Evolutionary conservation across 1,140 invertebrate genomes (phyloP).

Genomic region (Teleogryllus occipitalis): DNA sequence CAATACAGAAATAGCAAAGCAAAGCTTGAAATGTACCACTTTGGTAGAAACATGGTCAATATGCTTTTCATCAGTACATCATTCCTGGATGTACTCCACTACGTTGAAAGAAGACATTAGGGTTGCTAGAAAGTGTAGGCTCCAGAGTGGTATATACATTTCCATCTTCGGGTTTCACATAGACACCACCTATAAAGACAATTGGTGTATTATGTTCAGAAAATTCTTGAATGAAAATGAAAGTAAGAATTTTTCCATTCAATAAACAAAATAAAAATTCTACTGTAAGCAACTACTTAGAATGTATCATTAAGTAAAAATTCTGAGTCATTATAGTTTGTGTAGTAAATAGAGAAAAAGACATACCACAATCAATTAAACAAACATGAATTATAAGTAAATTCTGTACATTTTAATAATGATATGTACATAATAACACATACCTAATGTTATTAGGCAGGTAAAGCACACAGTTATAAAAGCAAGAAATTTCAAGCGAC

Average conservation of each 20-base stretch:
- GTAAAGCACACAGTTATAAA: background rate
- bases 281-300: too few species aligned
- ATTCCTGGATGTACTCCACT: constrained; percentile 69
- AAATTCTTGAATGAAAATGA: too few species aligned
- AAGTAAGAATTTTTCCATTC: too few species aligned
- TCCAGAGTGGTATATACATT: constrained; percentile 63
- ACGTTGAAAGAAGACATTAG: constrained; percentile 71
- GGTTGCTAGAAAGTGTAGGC: constrained; percentile 60
- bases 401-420: background rate
- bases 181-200: constrained; percentile 49
- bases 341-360: background rate
- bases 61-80: constrained; percentile 55
- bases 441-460: background rate
- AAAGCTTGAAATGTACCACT: too few species aligned
- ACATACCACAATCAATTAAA: background rate
- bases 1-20: too few species aligned
- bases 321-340: too few species aligned
- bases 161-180: constrained; percentile 65
- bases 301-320: too few species aligned
- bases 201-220: background rate
- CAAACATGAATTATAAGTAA: background rate
- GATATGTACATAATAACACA: background rate
- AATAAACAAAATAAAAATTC: too few species aligned
- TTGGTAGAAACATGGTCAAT: too few species aligned
- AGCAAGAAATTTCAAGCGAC: background rate